Base-by-base conservation (phyloP, 2,888 invertebrate species). In the Drosophila crucigera region DNA sequence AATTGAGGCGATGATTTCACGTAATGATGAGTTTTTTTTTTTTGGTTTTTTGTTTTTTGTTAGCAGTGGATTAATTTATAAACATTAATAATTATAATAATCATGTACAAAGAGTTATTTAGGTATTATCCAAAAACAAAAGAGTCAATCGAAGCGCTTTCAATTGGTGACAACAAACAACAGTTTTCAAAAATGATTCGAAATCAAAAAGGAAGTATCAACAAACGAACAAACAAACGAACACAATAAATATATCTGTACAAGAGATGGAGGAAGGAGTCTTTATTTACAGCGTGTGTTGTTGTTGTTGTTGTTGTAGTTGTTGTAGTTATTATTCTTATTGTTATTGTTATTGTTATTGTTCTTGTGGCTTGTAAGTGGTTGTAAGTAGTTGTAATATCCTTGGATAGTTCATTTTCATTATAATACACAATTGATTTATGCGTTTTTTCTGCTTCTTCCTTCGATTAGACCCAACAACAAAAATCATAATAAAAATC, bases 1-100 rank as follows among this genome's bases (percentile, higher is more conserved):
- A 80, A 76, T 80, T 62, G 65, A 70, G 71, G 63, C 77, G 73
- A 76, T 77, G 67, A 72, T 67, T 71, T 71, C 59, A 65, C 80
- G 78, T 58, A 49, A 78, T 82, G 77, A 83, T 86, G 84, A 82
- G 39, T 39, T 49, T 25, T 47, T 62, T 65, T 53, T 56, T 67
- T 60, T 78, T 35, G 70, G 28, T 28, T 68, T 66, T 43, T 25
- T 25, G 25, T 25, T 25, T 25, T 73, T 69, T 83, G 83, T 87
- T 82, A 84, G 84, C 78, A 89, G 81, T 89, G 73, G 80, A 81
- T 85, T 82, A 82, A 79, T 87, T 87, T 87, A 85, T 89, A 88
- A 90, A 90, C 84, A 84, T 89, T 85, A 86, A 89, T 84, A 89
- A 89, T 86, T 72, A 80, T 85, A 85, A 85, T 85, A 82, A 85